Conservation (phyloP, 2,797 vertebrate species). For the Ispidina picta region DNA sequence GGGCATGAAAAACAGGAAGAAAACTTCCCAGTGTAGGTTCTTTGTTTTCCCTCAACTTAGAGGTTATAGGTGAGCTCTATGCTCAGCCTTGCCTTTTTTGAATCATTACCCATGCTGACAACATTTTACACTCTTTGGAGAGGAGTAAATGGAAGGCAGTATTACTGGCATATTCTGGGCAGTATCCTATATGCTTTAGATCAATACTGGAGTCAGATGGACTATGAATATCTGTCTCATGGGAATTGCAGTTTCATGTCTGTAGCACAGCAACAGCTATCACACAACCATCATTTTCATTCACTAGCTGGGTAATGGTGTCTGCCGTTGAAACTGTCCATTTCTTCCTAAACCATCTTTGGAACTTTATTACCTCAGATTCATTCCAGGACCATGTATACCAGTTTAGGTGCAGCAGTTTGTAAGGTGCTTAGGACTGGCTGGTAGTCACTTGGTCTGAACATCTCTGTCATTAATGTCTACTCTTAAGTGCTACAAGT, state of each 20-base stretch:
- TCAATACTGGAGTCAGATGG: not conserved
- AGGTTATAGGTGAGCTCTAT: not conserved
- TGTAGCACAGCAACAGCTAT: not conserved
- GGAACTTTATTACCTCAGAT: not conserved
- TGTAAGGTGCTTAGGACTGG: not conserved
- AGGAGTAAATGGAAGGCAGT: not conserved
- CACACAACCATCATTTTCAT: not conserved
- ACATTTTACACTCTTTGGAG: not conserved
- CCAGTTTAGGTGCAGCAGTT: not conserved
- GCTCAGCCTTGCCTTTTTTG: not conserved
- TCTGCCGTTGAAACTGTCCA: not conserved
- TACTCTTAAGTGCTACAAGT: not conserved
- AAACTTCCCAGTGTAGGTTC: not conserved
- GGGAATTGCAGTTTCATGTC: not conserved
- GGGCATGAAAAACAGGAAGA: not conserved
- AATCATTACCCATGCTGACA: not conserved
- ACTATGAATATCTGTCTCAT: not conserved
- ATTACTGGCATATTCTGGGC: not conserved
- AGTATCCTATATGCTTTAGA: not conserved
- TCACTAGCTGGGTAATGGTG: not conserved
- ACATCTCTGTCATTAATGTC: not conserved
- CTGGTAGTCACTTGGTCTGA: not conserved
- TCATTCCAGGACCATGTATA: not conserved
- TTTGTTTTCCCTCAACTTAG: not conserved
- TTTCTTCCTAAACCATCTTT: not conserved